Evolutionary conservation across 2,888 invertebrate genomes (phyloP).

Genomic region (Phanerotoma sp.): DNA sequence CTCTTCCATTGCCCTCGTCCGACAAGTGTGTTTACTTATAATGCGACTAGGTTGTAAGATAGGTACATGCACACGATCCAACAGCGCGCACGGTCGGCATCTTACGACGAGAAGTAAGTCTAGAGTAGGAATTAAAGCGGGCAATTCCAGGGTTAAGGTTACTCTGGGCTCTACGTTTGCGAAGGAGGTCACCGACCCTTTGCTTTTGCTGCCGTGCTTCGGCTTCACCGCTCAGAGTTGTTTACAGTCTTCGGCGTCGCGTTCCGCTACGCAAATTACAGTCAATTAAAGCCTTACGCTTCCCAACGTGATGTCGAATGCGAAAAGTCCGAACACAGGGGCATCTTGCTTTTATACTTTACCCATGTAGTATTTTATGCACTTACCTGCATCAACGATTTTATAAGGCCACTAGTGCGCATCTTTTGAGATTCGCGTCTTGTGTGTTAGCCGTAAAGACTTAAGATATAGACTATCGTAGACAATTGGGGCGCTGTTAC

Average conservation of each 20-base stretch:
- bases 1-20: background rate
- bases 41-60: constrained; percentile 6
- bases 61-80: constrained; percentile 2
- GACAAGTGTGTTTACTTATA: constrained; percentile 11
- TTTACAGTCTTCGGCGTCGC: constrained; percentile 37
- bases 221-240: constrained; percentile 29
- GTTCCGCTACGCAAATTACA: constrained; percentile 44
- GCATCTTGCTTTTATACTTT: background rate
- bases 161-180: constrained; percentile 24
- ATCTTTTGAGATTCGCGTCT: too few species aligned
- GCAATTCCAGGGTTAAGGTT: constrained; percentile 44
- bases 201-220: constrained; percentile 27
- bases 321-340: constrained; percentile 5
- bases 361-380: too few species aligned
- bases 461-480: too few species aligned
- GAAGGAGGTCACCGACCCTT: constrained; percentile 26
- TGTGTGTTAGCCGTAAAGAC: too few species aligned
- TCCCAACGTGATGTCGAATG: constrained; percentile 40
- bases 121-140: constrained; percentile 31
- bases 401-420: too few species aligned
- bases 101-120: background rate
- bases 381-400: too few species aligned
- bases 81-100: background rate
- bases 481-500: too few species aligned
- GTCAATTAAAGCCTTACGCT: constrained; percentile 44